A percentile compares a stretch with the other conserved stretches of the same genome.
These are phyloP conservation scores for Acleris literana DNA, from an alignment of 2,888 invertebrate species.

Conservation along the genomic window DNA sequence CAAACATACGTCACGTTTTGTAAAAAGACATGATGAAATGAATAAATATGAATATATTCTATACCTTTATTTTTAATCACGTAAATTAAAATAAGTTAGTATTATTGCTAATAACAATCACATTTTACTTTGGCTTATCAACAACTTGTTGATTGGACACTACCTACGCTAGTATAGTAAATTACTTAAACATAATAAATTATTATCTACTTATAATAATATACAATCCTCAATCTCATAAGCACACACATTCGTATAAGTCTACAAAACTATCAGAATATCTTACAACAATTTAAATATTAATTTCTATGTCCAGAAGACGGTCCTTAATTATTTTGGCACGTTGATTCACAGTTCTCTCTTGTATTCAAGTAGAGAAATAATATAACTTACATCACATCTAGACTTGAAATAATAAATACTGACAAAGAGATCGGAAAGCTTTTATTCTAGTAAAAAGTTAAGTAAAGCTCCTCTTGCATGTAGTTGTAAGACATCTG, in stretches of 20 bases:
- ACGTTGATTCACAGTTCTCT: conserved; percentile 62
- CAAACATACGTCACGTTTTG: too few relatives aligned
- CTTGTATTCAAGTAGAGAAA: conserved; percentile 40
- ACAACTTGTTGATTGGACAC: conserved; percentile 31
- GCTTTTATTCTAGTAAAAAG: too few relatives aligned
- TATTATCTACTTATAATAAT: conserved; percentile 8
- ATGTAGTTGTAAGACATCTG: too few relatives aligned
- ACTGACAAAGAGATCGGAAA: conserved; percentile 1
- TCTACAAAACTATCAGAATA: conserved; percentile 34
- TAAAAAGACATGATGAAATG: too few relatives aligned
- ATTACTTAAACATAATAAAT: conserved; percentile 34
- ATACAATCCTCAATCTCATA: conserved; percentile 19
- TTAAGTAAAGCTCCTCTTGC: too few relatives aligned
- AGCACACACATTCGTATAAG: conserved; percentile 24
- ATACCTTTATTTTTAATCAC: conserved; percentile 37
- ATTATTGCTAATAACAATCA: conserved; percentile 64
- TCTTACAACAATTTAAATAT: conserved; percentile 26
- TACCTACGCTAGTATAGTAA: conserved; percentile 18
- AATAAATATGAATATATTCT: conserved; percentile 14
- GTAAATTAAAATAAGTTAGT: conserved; percentile 23
- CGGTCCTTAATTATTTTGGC: conserved; percentile 59
- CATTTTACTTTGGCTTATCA: conserved; percentile 62
- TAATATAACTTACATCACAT: conserved; percentile 32
- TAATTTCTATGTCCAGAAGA: conserved; percentile 36
- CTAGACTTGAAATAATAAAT: conserved; percentile 3